Percentiles rank a stretch among this genome's conserved stretches.
These are phyloP conservation scores for Anarrhichthys ocellatus DNA, from an alignment of 2,113 vertebrate species.

Conservation along the genomic window DNA sequence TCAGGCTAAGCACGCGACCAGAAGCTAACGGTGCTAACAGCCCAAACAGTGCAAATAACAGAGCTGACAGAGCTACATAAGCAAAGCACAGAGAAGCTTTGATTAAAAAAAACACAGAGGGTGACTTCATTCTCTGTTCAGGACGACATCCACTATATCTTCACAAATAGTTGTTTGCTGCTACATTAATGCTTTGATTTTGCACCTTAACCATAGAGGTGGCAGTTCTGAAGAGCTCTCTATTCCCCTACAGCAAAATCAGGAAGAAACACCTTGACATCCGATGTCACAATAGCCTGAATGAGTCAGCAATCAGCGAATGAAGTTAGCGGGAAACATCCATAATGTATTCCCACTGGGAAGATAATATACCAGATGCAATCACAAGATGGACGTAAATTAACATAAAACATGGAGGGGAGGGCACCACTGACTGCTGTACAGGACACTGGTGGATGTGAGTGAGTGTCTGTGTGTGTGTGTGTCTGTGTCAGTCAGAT, in stretches of 20 bases:
- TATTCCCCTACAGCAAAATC: not conserved
- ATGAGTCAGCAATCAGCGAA: conserved; percentile 8
- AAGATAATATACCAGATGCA: conserved; percentile 35
- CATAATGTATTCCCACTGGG: conserved; percentile 35
- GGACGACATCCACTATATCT: no score
- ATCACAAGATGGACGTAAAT: conserved; percentile 64
- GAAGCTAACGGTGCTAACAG: no score
- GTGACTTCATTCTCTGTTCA: no score
- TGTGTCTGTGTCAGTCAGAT: conserved; percentile 31
- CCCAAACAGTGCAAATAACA: no score
- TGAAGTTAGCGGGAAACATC: conserved; percentile 34
- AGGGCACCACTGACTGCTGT: not conserved
- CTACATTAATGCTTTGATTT: no score
- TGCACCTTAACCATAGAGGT: no score
- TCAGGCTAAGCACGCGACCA: no score
- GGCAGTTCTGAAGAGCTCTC: not conserved
- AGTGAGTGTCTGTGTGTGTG: conserved; percentile 4
- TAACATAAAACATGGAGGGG: conserved; percentile 44
- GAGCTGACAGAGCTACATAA: no score
- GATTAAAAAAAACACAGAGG: no score
- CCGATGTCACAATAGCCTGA: not conserved
- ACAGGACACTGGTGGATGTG: conserved; percentile 14
- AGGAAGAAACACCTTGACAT: not conserved
- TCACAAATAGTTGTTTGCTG: no score
- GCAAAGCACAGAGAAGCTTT: no score